These are phyloP conservation scores for Paratilapia polleni DNA, from an alignment of 2,113 vertebrate species.

Conservation along the genomic window DNA sequence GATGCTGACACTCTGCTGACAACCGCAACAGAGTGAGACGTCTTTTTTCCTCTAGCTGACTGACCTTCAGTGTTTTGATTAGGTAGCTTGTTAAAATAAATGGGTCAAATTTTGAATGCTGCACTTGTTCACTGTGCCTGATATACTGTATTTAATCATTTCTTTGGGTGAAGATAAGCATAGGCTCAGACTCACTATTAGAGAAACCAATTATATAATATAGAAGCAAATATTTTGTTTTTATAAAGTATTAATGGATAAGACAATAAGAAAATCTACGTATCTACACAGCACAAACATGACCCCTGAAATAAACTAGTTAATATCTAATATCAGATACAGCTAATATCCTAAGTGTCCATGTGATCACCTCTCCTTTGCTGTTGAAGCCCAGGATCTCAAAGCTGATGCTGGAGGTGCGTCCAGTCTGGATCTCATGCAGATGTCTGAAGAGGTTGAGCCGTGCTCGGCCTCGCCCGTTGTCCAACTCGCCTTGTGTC, in stretches of 20 bases:
- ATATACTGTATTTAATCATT: background rate
- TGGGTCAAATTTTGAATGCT: background rate
- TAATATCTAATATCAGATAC: background rate
- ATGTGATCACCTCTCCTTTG: slow-evolving; percentile 90
- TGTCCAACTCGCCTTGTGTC: slow-evolving; percentile 96
- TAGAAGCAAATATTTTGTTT: background rate
- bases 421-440: slow-evolving; percentile 96
- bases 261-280: too few relatives aligned
- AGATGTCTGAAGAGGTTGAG: slow-evolving; percentile 98
- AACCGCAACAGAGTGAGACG: too few relatives aligned
- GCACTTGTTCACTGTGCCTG: background rate
- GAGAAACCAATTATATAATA: background rate
- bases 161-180: rapidly evolving
- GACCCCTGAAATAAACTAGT: background rate
- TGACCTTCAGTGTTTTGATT: background rate
- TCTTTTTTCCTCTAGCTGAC: background rate
- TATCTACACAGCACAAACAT: background rate
- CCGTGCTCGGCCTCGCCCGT: slow-evolving; percentile 91
- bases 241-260: background rate
- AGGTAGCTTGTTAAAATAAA: background rate
- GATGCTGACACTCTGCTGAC: background rate
- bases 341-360: background rate
- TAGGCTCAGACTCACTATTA: too few relatives aligned
- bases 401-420: slow-evolving; percentile 97
- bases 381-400: slow-evolving; percentile 98